Base-by-base conservation (phyloP, 2,797 vertebrate genomes). In the Phoebastria nigripes region DNA sequence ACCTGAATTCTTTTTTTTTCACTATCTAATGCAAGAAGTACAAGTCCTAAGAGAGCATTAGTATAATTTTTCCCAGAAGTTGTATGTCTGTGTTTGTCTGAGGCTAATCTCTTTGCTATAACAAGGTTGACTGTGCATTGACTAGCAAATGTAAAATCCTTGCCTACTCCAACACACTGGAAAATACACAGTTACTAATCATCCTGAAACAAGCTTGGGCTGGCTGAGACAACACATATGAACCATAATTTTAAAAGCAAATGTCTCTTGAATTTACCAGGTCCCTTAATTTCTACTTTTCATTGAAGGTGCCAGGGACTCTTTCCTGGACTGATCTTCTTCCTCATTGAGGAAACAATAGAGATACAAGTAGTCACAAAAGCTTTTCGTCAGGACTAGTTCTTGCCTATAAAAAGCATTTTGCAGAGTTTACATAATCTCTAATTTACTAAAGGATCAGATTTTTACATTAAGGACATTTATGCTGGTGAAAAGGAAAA, bases 391-490 rank as follows among this genome's bases (percentile, higher is more conserved):
- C 46, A 72, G 67, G 21, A 79, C 33, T 87, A 51, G 25, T 65
- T 67, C 61, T 84, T 91, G 20, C 41, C 86, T 79, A 51, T 66
- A 78, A 78, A 71, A 88, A 88, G 3, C 20, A 81, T 93, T 90
- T 88, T 95, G 11, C 37, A 80, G 39, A 56, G n/a, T 94, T 91
- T 92, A 82, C 44, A 62, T 79, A 78, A 72, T 61, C 21, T 88
- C 17, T 59, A 78, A 76, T 95, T 71, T 86, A 79, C 91, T 82
- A 87, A 72, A 26, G 8, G 21, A 51, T 88, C 46, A 76, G 10
- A 83, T 70, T 82, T 92, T 97, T 96, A 87, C 86, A 71, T 95
- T 76, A 59, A 73, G 42, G 79, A 56, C 41, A 56, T 93, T 97
- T 94, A 87, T 90, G 58, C 42, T 89, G 80, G 74, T 54, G 95